Conservation (phyloP, 2,797 vertebrate species). For the Coilia nasus region DNA sequence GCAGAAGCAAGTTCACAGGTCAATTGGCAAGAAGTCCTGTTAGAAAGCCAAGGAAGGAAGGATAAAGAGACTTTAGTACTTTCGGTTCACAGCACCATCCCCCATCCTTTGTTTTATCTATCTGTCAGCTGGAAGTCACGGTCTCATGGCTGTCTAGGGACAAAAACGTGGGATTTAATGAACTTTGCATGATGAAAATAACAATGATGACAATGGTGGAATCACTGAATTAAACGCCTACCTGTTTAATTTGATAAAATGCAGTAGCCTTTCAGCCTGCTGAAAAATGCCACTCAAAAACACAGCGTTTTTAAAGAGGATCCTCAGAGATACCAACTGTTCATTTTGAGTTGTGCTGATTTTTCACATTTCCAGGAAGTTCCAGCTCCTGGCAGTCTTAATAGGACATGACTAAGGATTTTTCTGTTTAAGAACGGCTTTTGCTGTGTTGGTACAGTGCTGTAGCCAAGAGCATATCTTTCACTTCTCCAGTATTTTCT, state of each 20-base stretch:
- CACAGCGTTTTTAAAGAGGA: neutral
- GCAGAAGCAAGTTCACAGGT: neutral
- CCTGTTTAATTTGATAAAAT: neutral
- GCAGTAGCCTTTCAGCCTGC: neutral
- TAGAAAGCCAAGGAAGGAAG: no score
- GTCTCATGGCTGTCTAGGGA: neutral
- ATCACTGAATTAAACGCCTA: neutral
- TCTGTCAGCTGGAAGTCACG: neutral
- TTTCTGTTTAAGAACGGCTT: neutral
- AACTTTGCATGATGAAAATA: neutral
- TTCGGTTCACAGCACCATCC: neutral
- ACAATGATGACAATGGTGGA: neutral
- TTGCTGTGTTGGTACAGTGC: neutral
- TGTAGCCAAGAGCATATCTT: neutral
- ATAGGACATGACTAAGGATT: constrained; percentile 36
- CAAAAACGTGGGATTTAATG: neutral
- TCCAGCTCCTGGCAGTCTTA: neutral
- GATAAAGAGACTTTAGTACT: neutral
- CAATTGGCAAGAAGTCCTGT: neutral
- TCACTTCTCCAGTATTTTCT: neutral
- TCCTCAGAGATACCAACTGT: no score
- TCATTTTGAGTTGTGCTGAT: neutral
- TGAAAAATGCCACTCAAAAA: neutral
- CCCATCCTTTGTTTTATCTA: neutral
- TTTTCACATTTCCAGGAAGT: neutral